Percentiles rank a stretch among this genome's conserved stretches.
Conservation (phyloP, 2,797 vertebrate genomes). For the Notolepis coatsorum region DNA sequence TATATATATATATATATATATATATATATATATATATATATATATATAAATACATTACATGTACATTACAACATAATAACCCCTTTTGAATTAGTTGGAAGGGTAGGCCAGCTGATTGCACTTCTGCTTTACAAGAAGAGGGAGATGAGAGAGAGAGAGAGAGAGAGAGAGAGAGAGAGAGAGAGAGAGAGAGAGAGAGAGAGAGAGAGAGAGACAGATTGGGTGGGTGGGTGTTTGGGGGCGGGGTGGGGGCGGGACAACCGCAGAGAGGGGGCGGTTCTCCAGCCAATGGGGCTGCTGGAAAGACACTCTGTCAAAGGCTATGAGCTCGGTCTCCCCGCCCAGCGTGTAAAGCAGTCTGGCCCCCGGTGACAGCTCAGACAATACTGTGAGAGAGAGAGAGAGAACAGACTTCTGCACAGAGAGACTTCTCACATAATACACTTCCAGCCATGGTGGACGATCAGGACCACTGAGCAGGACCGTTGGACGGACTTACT, state of each 20-base stretch:
- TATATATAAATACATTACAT: too few relatives aligned
- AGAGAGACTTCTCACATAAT: conserved; percentile 8
- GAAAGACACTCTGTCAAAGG: conserved; percentile 34
- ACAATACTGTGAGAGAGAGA: conserved; percentile 53
- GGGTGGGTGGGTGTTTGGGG: neutral
- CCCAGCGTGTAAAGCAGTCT: conserved; percentile 60
- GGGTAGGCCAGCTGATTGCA: neutral
- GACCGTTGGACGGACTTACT: conserved; percentile 41
- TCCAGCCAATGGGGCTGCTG: conserved; percentile 52
- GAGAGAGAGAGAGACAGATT: neutral
- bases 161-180: neutral
- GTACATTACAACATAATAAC: neutral
- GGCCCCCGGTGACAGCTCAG: conserved; percentile 61
- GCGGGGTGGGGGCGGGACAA: conserved; percentile 13
- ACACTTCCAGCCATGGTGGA: conserved; percentile 25
- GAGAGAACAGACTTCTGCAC: conserved; percentile 9
- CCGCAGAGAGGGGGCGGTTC: neutral
- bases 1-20: too few relatives aligned
- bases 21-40: too few relatives aligned
- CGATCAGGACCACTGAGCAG: conserved; percentile 44
- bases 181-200: neutral
- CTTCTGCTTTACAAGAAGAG: conserved; percentile 45
- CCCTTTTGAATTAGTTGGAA: conserved; percentile 10
- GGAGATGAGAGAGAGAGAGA: neutral
- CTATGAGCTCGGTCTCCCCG: conserved; percentile 33